phyloP scores from a whole-genome alignment of 2,888 invertebrate species.

The Nomada flava region DNA sequence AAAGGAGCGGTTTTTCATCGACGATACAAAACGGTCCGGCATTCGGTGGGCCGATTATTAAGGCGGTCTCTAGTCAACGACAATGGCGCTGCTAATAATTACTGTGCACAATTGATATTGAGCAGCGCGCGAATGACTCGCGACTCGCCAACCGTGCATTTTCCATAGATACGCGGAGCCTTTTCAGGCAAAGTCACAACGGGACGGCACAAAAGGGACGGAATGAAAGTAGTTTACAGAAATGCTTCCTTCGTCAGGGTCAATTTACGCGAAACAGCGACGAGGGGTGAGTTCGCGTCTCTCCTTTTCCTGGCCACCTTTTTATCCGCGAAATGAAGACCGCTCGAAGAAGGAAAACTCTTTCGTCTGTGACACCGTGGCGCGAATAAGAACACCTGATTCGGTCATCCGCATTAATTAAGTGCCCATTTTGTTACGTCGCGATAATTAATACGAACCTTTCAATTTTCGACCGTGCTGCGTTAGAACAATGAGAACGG shows the following conservation, averaged over 20 bases:
- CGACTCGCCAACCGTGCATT: slow-evolving; percentile 54
- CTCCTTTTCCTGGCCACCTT: slow-evolving; percentile 21
- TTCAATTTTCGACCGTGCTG: background rate
- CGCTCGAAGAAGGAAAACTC: slow-evolving; percentile 23
- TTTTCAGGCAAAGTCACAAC: slow-evolving; percentile 35
- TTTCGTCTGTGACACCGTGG: slow-evolving; percentile 36
- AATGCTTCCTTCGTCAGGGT: slow-evolving; percentile 64
- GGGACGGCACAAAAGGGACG: slow-evolving; percentile 28
- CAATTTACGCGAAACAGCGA: slow-evolving; percentile 63
- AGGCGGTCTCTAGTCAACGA: slow-evolving; percentile 45
- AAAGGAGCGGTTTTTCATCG: slow-evolving; percentile 34
- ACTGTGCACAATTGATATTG: slow-evolving; percentile 62
- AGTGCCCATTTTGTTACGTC: slow-evolving; percentile 30
- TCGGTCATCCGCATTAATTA: slow-evolving; percentile 57
- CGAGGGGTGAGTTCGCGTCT: slow-evolving; percentile 16
- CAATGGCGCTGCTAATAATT: slow-evolving; percentile 67
- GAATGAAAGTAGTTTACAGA: slow-evolving; percentile 66
- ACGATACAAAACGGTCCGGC: slow-evolving; percentile 46
- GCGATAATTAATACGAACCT: slow-evolving; percentile 56
- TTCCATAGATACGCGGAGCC: slow-evolving; percentile 53
- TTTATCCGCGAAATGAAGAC: slow-evolving; percentile 51
- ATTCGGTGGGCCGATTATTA: slow-evolving; percentile 50
- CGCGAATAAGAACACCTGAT: slow-evolving; percentile 36
- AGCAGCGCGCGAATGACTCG: slow-evolving; percentile 50
- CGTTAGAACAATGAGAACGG: background rate